phyloP scores from a whole-genome alignment of 2,888 invertebrate species.

The Lasiommata megera region DNA sequence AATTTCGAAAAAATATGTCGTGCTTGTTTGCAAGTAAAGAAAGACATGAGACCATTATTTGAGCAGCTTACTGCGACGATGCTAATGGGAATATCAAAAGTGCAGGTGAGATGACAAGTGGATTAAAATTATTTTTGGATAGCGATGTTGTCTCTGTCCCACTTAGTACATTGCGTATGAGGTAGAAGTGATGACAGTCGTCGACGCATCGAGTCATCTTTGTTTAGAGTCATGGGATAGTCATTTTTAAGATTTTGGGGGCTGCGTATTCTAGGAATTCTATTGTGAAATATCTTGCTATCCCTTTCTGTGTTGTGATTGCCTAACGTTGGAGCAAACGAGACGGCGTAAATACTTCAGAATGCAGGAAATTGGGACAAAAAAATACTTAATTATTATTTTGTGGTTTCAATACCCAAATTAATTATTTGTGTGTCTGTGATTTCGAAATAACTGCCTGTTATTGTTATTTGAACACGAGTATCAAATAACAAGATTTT shows the following conservation, averaged over 20 bases:
- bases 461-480: no score
- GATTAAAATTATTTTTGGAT: conserved; percentile 60
- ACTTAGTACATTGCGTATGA: conserved; percentile 43
- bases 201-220: conserved; percentile 71
- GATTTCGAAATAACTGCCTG: no score
- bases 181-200: conserved; percentile 29
- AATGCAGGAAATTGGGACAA: conserved; percentile 1
- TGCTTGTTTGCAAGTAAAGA: conserved; percentile 83
- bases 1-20: conserved; percentile 84
- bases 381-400: not conserved
- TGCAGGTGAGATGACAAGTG: conserved; percentile 76
- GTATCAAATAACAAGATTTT: no score
- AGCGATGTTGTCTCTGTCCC: conserved; percentile 67
- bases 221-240: conserved; percentile 65
- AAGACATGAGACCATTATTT: conserved; percentile 84
- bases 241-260: conserved; percentile 52
- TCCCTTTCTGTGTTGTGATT: conserved; percentile 54
- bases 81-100: conserved; percentile 84
- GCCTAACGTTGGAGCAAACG: conserved; percentile 37
- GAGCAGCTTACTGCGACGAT: conserved; percentile 84
- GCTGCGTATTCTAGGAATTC: conserved; percentile 58
- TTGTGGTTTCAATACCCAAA: no score
- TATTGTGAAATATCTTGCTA: conserved; percentile 66
- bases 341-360: conserved; percentile 33
- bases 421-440: no score